Conservation (phyloP, 2,888 invertebrate genomes). For the Melanotus villosus region DNA sequence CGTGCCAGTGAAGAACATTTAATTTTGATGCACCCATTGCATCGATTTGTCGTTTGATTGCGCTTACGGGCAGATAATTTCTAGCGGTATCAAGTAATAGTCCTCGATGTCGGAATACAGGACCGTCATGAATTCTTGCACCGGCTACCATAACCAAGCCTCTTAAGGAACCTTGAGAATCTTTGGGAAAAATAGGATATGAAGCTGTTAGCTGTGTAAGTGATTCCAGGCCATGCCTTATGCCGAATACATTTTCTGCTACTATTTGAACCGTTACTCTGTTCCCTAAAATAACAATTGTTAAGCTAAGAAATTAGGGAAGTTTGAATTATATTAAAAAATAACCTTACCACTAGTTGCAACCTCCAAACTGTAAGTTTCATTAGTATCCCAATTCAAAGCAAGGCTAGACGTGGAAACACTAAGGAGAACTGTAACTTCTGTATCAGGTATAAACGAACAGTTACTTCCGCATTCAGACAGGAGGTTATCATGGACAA, state of each 20-base stretch:
- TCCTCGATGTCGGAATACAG: constrained; percentile 88
- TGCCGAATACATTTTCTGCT: constrained; percentile 79
- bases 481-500: constrained; percentile 72
- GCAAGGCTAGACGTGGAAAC: constrained; percentile 69
- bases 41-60: constrained; percentile 81
- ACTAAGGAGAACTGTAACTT: constrained; percentile 73
- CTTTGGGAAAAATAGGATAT: constrained; percentile 50
- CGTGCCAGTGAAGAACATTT: constrained; percentile 95
- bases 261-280: constrained; percentile 71
- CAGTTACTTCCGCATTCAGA: constrained; percentile 74
- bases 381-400: constrained; percentile 79
- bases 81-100: constrained; percentile 90
- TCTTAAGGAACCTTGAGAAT: constrained; percentile 58
- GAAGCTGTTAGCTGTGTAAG: constrained; percentile 77
- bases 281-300: constrained; percentile 63
- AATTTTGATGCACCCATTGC: constrained; percentile 91
- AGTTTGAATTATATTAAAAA: too few species aligned
- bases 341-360: constrained; percentile 32
- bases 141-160: constrained; percentile 75
- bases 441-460: constrained; percentile 66
- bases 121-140: constrained; percentile 82
- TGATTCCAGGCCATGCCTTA: constrained; percentile 83
- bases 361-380: constrained; percentile 73
- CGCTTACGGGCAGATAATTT: constrained; percentile 84
- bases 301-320: background rate